Conservation (phyloP, 2,888 invertebrate species). For the Blera fallax region DNA sequence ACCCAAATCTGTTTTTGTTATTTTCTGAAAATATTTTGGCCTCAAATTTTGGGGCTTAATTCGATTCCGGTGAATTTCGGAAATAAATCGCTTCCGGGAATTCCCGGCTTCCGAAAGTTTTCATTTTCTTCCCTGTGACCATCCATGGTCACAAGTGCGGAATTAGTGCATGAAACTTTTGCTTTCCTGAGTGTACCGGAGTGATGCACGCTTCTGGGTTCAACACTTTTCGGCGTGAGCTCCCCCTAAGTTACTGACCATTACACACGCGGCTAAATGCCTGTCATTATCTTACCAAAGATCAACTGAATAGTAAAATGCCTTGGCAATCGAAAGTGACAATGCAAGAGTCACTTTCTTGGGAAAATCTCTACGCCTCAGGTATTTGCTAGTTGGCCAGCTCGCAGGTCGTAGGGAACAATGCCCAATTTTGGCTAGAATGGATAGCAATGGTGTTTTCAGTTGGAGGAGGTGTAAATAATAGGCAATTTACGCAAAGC, state of each 20-base stretch:
- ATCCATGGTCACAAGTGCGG: slow-evolving; percentile 7
- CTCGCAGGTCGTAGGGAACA: slow-evolving; percentile 13
- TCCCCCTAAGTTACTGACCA: not conserved
- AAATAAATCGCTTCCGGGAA: not conserved
- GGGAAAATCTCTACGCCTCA: slow-evolving; percentile 37
- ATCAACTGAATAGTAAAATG: not conserved
- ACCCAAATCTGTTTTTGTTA: not conserved
- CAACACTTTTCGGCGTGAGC: not conserved
- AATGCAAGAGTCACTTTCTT: slow-evolving; percentile 43
- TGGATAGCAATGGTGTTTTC: slow-evolving; percentile 20
- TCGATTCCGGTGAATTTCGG: not conserved
- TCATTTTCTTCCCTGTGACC: not conserved
- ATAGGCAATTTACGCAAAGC: slow-evolving; percentile 46
- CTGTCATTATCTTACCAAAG: slow-evolving; percentile 4
- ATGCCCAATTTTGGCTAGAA: slow-evolving; percentile 26
- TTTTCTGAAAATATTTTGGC: not conserved
- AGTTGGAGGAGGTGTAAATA: slow-evolving; percentile 27
- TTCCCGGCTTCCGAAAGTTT: not conserved
- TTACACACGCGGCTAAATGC: slow-evolving; percentile 13
- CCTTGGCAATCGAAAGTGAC: slow-evolving; percentile 60
- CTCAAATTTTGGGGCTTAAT: not conserved
- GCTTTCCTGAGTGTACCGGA: slow-evolving; percentile 9
- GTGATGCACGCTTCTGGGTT: not conserved
- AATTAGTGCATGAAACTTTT: slow-evolving; percentile 45
- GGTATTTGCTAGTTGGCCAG: not conserved